Conservation (phyloP, 2,797 vertebrate genomes). For the Pantherophis vulpinus region DNA sequence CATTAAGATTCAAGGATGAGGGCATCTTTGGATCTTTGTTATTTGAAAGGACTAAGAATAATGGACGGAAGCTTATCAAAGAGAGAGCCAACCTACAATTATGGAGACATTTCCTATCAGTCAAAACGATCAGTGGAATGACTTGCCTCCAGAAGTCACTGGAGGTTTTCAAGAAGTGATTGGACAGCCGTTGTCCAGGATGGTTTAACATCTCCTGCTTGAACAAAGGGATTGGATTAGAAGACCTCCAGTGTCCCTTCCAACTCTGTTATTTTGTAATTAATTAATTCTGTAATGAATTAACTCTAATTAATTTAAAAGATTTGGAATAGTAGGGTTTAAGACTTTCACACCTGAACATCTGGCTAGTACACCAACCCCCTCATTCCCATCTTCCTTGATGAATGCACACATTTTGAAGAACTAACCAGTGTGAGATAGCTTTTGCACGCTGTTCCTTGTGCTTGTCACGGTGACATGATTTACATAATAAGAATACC, state of each 20-base stretch:
- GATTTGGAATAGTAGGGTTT: too few species aligned
- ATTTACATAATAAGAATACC: background rate
- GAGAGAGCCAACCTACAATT: background rate
- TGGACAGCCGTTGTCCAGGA: background rate
- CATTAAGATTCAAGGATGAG: background rate
- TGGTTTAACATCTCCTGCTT: background rate
- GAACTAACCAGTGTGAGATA: background rate
- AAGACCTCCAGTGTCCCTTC: too few species aligned
- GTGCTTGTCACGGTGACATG: background rate
- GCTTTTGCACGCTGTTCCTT: background rate
- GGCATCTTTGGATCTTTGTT: background rate
- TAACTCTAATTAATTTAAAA: too few species aligned
- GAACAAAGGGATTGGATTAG: too few species aligned
- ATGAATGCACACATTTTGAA: background rate
- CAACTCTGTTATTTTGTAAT: too few species aligned
- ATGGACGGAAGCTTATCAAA: background rate
- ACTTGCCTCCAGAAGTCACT: background rate
- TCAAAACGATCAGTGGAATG: background rate
- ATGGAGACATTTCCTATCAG: background rate
- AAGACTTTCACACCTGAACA: too few species aligned
- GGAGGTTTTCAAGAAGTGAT: background rate
- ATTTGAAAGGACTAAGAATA: background rate
- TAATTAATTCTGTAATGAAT: too few species aligned
- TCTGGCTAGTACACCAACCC: too few species aligned
- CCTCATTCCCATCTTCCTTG: background rate